Evolutionary conservation across 2,888 invertebrate genomes (phyloP), one percentile per base, ranked within the genome.

Genomic region (Entomobrya proxima): DNA sequence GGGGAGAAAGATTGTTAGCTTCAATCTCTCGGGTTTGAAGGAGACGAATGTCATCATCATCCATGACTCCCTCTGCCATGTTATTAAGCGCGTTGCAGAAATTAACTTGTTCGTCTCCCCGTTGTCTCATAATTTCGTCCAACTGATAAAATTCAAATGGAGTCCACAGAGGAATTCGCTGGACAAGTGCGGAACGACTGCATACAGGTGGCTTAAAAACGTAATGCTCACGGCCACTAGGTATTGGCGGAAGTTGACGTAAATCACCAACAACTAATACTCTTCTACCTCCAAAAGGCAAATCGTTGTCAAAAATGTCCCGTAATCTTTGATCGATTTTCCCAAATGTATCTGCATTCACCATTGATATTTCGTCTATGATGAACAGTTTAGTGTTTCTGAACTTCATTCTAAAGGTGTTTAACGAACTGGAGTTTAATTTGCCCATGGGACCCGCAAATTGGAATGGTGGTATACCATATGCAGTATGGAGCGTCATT

Each of bases 401-500:
- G 3, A 74, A 40, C 27, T 55, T 81, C 1, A 15, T 15, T 9
- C 55, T 24, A 2, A 76, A 27, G 2, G 55, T 40, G 40, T 35
- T 76, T 18, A 35, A 30, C 13, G 30, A 9, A 24, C 44, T 44
- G 1, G 3, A 50, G 55, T 61, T 30, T 2, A 81, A 44, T 4
- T 55, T n/a, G 2, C 4, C 13, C 1, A 58, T 1, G 18, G 15
- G 21, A 18, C 21, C 30, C 5, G 2, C 13, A 15, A 21, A 37
- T 40, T 85, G 87, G 55, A n/a, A 27, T 13, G 76, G 35, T 15
- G 83, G 78, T 1, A 90, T 40, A 13, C 47, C 52, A 47, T 90
- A 89, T 9, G 88, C 86, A 50, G 88, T 86, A 75, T 91, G 90
- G 27, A 91, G 55, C 7, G 90, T 91, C 69, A 80, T 82, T 4